A percentile compares a stretch with the other conserved stretches of the same genome.
Conservation (phyloP, 2,888 invertebrate genomes). For the Ochropacha duplaris region DNA sequence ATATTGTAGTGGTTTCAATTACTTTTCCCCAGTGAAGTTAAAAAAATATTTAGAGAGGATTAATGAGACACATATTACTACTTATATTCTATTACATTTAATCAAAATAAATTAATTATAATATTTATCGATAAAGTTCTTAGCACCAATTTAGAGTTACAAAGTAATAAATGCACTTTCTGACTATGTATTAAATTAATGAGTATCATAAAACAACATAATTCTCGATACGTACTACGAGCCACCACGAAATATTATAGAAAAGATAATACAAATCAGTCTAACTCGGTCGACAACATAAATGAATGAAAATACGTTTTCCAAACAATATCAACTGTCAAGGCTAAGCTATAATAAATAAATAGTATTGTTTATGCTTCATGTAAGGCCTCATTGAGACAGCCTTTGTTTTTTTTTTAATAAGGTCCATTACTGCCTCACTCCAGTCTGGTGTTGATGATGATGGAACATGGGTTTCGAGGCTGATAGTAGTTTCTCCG, state of each 20-base stretch:
- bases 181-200: slow-evolving; percentile 61
- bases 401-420: neutral
- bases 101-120: slow-evolving; percentile 28
- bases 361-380: neutral
- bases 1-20: too few species aligned
- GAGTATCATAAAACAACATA: slow-evolving; percentile 62
- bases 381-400: neutral
- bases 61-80: neutral
- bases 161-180: slow-evolving; percentile 73
- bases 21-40: neutral
- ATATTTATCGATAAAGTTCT: slow-evolving; percentile 25
- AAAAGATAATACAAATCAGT: slow-evolving; percentile 3
- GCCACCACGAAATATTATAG: slow-evolving; percentile 5
- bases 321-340: neutral
- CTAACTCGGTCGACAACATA: neutral
- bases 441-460: slow-evolving; percentile 51
- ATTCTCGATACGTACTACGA: slow-evolving; percentile 15
- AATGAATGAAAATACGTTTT: neutral
- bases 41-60: neutral
- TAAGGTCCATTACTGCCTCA: slow-evolving; percentile 35
- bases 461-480: slow-evolving; percentile 75
- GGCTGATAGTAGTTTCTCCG: slow-evolving; percentile 86
- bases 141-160: slow-evolving; percentile 63
- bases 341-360: neutral
- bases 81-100: slow-evolving; percentile 12